Evolutionary conservation across 2,797 vertebrate species (phyloP).

Genomic region (Gymnocypris eckloni): DNA sequence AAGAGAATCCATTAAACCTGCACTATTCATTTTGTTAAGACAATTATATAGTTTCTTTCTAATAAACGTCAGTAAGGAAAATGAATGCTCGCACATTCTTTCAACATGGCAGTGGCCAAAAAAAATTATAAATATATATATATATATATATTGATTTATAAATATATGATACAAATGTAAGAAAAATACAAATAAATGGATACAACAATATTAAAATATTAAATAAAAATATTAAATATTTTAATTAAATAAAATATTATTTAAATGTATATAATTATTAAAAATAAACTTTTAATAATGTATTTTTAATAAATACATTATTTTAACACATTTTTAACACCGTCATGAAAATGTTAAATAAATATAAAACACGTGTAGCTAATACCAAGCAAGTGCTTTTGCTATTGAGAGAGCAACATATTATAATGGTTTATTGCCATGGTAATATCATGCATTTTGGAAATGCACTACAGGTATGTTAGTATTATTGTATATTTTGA

Average conservation of each 20-base stretch:
- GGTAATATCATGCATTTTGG: not conserved
- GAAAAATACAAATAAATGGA: too few relatives aligned
- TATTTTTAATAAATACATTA: too few relatives aligned
- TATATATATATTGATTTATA: too few relatives aligned
- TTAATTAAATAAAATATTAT: too few relatives aligned
- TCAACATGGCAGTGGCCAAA: not conserved
- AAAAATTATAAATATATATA: not conserved
- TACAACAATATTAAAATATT: too few relatives aligned
- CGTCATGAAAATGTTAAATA: not conserved
- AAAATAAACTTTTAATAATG: too few relatives aligned
- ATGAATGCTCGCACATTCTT: not conserved
- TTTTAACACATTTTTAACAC: too few relatives aligned
- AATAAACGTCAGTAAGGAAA: not conserved
- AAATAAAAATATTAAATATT: too few relatives aligned
- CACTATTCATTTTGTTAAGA: not conserved
- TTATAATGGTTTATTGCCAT: not conserved
- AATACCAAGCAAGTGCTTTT: too few relatives aligned
- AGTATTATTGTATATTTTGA: not conserved
- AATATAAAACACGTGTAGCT: too few relatives aligned
- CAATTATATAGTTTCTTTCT: not conserved
- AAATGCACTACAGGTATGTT: not conserved
- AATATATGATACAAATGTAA: too few relatives aligned
- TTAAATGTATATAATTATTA: too few relatives aligned
- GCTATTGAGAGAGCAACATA: not conserved
- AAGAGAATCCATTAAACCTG: not conserved